Percentiles rank a stretch among this genome's conserved stretches.
These are phyloP conservation scores for Pantala flavescens DNA, from an alignment of 1,140 invertebrate genomes.

Conservation along the genomic window DNA sequence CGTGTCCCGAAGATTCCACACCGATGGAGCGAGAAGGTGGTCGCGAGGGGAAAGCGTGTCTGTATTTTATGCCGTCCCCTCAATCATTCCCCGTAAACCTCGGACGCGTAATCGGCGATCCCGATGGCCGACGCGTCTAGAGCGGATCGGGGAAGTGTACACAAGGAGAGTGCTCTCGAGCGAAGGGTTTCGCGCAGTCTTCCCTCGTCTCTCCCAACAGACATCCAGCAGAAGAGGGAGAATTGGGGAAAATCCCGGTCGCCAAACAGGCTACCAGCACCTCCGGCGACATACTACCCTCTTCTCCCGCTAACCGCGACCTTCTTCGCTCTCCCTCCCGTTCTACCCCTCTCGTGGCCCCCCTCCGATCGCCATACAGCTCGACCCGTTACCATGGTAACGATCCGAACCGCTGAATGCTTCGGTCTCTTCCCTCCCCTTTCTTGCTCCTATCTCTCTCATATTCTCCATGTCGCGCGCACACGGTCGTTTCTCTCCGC, in stretches of 20 bases:
- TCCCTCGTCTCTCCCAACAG: neutral
- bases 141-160: too few species aligned
- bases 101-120: too few species aligned
- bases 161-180: too few species aligned
- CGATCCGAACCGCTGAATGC: neutral
- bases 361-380: constrained; percentile 1
- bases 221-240: neutral
- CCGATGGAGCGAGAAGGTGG: too few species aligned
- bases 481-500: neutral
- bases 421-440: neutral
- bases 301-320: neutral
- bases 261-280: neutral
- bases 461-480: too few species aligned
- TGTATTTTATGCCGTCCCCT: too few species aligned
- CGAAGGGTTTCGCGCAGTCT: neutral
- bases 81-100: too few species aligned
- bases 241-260: too few species aligned
- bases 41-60: too few species aligned
- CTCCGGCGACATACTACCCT: neutral
- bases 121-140: too few species aligned
- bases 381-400: constrained; percentile 4
- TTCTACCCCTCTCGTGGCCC: neutral
- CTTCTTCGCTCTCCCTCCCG: neutral
- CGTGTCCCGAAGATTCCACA: too few species aligned
- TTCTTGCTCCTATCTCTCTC: too few species aligned